A percentile compares a stretch with the other conserved stretches of the same genome.
These are phyloP conservation scores for Zonotrichia leucophrys DNA, from an alignment of 2,113 vertebrate genomes.

Conservation along the genomic window DNA sequence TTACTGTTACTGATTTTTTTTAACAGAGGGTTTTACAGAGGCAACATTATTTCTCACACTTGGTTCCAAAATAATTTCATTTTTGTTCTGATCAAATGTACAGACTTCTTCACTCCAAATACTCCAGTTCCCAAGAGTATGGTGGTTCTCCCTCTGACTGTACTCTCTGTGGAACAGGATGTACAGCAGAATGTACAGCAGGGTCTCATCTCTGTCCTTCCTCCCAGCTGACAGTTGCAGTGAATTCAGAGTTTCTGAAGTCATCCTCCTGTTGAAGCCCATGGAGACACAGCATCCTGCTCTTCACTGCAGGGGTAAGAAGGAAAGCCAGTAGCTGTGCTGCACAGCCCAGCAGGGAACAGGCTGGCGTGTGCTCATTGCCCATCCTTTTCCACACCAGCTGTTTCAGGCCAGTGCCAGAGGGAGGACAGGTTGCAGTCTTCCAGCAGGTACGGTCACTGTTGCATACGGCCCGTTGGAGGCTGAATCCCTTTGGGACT, in stretches of 20 bases:
- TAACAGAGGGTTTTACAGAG: neutral
- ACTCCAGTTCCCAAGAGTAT: neutral
- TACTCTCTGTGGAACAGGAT: neutral
- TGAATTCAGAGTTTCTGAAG: neutral
- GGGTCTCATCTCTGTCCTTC: neutral
- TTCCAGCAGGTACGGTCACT: conserved; percentile 18
- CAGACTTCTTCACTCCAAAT: neutral
- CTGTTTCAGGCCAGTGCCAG: neutral
- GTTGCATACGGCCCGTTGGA: neutral
- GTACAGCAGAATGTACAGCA: neutral
- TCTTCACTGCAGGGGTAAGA: neutral
- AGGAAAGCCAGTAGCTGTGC: neutral
- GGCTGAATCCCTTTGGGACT: neutral
- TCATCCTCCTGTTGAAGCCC: neutral
- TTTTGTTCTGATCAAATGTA: neutral
- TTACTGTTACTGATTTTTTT: neutral
- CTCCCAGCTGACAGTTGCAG: neutral
- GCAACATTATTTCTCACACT: neutral
- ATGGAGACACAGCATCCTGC: neutral
- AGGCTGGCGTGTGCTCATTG: neutral
- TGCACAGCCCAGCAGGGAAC: neutral
- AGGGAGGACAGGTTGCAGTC: neutral
- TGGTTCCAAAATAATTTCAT: neutral
- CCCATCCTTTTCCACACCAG: neutral
- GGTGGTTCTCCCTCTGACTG: neutral